Base-by-base conservation (phyloP, 2,797 vertebrate species). In the Lindbergichthys nudifrons region DNA sequence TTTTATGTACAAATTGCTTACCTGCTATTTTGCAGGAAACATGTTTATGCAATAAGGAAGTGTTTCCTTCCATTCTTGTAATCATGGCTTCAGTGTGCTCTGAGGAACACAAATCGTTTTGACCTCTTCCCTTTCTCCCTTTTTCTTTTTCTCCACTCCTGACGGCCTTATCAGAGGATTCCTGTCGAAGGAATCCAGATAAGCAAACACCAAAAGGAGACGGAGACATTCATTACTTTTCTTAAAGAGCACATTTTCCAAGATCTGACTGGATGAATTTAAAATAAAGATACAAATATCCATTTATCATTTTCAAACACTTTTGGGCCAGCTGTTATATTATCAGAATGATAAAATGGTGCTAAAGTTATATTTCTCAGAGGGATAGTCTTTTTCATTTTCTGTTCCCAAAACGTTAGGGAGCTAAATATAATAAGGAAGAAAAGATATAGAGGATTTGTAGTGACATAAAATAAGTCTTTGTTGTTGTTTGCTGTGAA, bases 131-230 rank as follows among this genome's bases (percentile, higher is more conserved):
- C 56, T 70, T 23, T 26, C 4, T 18, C 51, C 21, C 32, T 30
- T 41, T 52, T 62, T 19, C 26, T 63, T 36, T 60, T 77, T 70
- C 60, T 60, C 46, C 6, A 43, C 32, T 81, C 19, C 21, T 79
- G 63, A 86, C 16, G 16, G 84, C 65, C 85, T 91, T 90, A 93
- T 91, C 89, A 23, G 46, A 72, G 72, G 89, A 93, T 87, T 91
- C 86, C 90, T 83, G 70, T 82, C 80, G 16, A 47, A 88, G 69
- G 71, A 83, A 83, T 87, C 88, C 92, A 93, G 91, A 92, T 83
- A 86, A 91, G 88, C 82, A 85, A 90, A 90, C 87, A 80, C 83
- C 89, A 48, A 70, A 83, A 70, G 80, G 70, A 84, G 85, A 89
- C 68, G 67, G 60, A 87, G 77, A 89, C 84, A 88, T 87, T 91